Conservation (phyloP, 2,888 invertebrate genomes). For the Meteorus cinctellus region DNA sequence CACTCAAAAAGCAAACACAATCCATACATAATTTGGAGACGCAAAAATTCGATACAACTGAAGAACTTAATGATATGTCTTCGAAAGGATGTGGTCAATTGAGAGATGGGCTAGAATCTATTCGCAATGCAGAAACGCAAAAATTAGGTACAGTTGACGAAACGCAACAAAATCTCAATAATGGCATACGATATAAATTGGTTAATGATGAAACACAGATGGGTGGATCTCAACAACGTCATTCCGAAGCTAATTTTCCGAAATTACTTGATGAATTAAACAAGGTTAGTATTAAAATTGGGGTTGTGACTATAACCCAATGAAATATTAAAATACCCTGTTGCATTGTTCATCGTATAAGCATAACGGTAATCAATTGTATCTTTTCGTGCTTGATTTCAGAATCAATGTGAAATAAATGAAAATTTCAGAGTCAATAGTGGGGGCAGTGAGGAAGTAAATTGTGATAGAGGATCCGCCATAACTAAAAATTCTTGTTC, state of each 20-base stretch:
- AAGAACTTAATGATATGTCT: neutral
- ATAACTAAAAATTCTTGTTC: neutral
- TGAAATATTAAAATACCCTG: no score
- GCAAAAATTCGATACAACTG: conserved; percentile 21
- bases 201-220: no score
- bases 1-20: neutral
- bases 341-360: no score
- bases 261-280: neutral
- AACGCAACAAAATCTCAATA: no score
- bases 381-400: neutral
- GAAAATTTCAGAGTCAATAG: neutral
- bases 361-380: no score
- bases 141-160: no score
- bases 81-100: neutral
- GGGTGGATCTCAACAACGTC: neutral
- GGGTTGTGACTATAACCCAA: neutral
- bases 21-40: conserved; percentile 34
- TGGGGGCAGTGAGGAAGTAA: no score
- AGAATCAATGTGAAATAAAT: neutral
- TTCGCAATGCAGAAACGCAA: conserved; percentile 25
- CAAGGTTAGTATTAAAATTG: neutral
- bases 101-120: neutral
- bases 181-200: no score
- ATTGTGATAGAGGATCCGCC: neutral
- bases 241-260: neutral